Conservation (phyloP, 2,797 vertebrate genomes). For the Acipenser oxyrinchus region DNA sequence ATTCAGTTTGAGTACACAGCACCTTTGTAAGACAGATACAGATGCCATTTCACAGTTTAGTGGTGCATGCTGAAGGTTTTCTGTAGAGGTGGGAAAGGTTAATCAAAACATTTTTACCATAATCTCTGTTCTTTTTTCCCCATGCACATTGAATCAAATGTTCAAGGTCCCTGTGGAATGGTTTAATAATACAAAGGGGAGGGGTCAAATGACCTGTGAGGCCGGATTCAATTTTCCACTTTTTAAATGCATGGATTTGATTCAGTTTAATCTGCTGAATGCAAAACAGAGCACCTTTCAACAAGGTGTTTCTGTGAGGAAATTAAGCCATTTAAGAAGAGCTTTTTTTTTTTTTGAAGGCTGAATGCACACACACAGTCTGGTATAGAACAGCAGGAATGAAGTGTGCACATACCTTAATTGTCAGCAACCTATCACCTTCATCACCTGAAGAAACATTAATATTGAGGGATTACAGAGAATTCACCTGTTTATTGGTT, state of each 20-base stretch:
- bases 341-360: no score
- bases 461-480: no score
- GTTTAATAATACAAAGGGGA: conserved; percentile 48
- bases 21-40: conserved; percentile 42
- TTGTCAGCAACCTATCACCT: no score
- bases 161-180: conserved; percentile 51
- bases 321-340: no score
- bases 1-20: conserved; percentile 32
- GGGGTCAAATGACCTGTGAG: conserved; percentile 47
- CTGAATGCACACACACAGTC: no score
- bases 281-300: conserved; percentile 18
- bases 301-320: neutral
- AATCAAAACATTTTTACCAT: conserved; percentile 74
- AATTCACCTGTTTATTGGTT: no score
- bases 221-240: conserved; percentile 50
- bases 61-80: conserved; percentile 60
- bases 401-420: no score
- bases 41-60: conserved; percentile 82
- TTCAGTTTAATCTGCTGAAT: conserved; percentile 55
- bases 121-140: conserved; percentile 54
- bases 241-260: conserved; percentile 46
- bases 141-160: conserved; percentile 62
- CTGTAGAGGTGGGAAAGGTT: conserved; percentile 67
- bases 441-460: no score
- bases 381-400: no score